Evolutionary conservation across 2,797 vertebrate species (phyloP), one percentile per base, ranked within the genome.

Genomic region (Staurois parvus): DNA sequence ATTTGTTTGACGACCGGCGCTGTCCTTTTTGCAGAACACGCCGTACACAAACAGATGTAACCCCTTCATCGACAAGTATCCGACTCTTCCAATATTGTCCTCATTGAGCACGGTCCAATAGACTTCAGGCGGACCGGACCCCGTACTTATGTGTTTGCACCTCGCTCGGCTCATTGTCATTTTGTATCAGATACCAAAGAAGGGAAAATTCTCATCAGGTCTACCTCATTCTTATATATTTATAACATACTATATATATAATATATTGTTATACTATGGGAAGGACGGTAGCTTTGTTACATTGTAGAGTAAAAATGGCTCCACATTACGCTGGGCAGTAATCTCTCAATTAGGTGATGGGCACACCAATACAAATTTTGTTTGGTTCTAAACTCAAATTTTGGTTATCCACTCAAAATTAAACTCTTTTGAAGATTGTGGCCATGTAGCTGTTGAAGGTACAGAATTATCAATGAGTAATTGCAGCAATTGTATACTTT

Each of bases 161-260:
- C 92, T 94, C 92, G 92, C 92, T 93, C 92, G 92, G 90, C 91
- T 90, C 89, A 84, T 42, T 70, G 48, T 77, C 67, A 82, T 88
- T n/a, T 82, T 92, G 66, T 34, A 64, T 66, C 48, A 45, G 29
- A 72, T 92, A 93, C 93, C 93, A 95, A 95, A 95, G 94, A 96
- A 93, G 92, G 91, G 91, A 94, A 92, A 93, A 90, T 72, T 70
- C 91, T 91, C 90, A 87, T 91, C 91, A 93, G 91, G 93, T 94
- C 95, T 96, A 96, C 95, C 95, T 96, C 95, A 94, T 94, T 68
- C 69, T 76, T 84, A 62, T 85, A 32, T 81, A 85, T 85, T 75
- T 85, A 85, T 79, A 83, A 78, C 32, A 64, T 59, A 56, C 24
- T 59, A 62, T 19, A 45, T 62, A 77, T 66, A 64, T 64, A 64